Base-by-base conservation (phyloP, 2,113 vertebrate species). In the Cyphomyrus plagiostoma region DNA sequence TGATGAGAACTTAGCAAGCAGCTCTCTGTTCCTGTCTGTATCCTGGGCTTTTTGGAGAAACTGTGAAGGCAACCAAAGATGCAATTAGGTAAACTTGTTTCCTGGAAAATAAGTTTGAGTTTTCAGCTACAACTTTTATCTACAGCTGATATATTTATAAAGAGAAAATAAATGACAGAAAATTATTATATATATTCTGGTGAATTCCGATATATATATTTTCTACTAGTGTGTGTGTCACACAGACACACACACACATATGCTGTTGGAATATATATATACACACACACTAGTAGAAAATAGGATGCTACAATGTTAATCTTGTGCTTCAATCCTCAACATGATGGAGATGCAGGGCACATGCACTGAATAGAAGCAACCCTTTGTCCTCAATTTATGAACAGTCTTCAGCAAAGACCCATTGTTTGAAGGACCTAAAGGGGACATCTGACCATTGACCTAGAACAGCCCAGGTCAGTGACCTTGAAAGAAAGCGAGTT, bases 361-460 rank as follows among this genome's bases (percentile, higher is more conserved):
- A 80, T 8, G 74, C 45, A 84, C 42, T 84, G 82, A n/a, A 48
- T 23, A 48, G 45, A 45, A 82, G 19, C 30, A 82, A n/a, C 82
- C 82, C 82, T 84, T 84, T 84, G 82, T 84, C 42, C 82, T 84
- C 45, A 48, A 84, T 48, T 46, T 84, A 48, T 84, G 45, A 42
- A 84, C 19, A 23, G 39, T 9, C 45, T 46, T 84, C 9, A 42
- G 82, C 21, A 84, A 84, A 42, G 42, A 48, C 42, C 82, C 82
- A 46, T 84, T 84, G 82, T 84, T 84, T 9, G 35, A 17, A 7
- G 21, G 19, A 84, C 82, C 82, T 84, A 23, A 84, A 46, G 42
- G 45, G 82, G 39, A 39, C 23, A 45, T 84, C 82, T 84, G 82
- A 84, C 82, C 9, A 46, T 46, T 84, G 82, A 84, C 82, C 82